Conservation (phyloP, 2,888 invertebrate species). For the Odontomyia ornata region DNA sequence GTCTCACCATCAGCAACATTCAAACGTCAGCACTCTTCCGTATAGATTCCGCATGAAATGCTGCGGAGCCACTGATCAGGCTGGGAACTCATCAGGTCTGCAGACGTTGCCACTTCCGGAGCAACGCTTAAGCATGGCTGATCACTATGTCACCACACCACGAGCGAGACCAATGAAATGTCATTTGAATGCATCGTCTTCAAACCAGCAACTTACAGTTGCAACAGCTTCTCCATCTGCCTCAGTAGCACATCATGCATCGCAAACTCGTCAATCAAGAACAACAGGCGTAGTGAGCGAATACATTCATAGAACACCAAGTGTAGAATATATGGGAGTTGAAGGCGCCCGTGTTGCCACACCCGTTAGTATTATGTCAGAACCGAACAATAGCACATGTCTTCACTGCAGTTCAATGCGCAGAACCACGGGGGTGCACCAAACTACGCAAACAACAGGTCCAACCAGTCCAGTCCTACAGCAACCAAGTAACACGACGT, state of each 20-base stretch:
- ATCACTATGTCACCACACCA: constrained; percentile 57
- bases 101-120: constrained; percentile 45
- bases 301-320: constrained; percentile 54
- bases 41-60: constrained; percentile 62
- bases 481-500: constrained; percentile 10
- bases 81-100: constrained; percentile 34
- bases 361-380: constrained; percentile 54
- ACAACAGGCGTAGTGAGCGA: constrained; percentile 51
- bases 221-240: constrained; percentile 8
- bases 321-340: constrained; percentile 54
- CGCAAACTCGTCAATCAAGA: constrained; percentile 25
- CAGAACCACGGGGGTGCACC: constrained; percentile 64
- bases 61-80: constrained; percentile 52
- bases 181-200: constrained; percentile 31
- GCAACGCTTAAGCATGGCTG: constrained; percentile 51
- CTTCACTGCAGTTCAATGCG: constrained; percentile 63
- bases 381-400: constrained; percentile 56
- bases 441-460: constrained; percentile 64
- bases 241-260: not conserved
- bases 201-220: constrained; percentile 30
- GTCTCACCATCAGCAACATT: constrained; percentile 39
- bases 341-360: constrained; percentile 54
- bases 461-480: constrained; percentile 63
- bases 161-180: constrained; percentile 53
- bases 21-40: constrained; percentile 55